Evolutionary conservation across 2,888 invertebrate genomes (phyloP).

Genomic region (Tholera decimalis): DNA sequence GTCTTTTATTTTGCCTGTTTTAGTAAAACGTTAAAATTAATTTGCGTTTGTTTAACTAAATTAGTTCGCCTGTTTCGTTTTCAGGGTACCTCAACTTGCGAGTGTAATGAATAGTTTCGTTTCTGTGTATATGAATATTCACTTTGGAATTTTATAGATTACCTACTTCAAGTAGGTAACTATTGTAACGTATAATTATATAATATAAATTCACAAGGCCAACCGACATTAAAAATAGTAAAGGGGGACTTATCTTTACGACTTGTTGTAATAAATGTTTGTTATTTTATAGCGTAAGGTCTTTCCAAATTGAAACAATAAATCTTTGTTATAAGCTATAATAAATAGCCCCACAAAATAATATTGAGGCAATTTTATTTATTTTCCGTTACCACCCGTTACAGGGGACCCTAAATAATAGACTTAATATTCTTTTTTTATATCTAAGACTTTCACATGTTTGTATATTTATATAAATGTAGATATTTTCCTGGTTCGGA

Average conservation of each 20-base stretch:
- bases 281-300: conserved; percentile 59
- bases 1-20: conserved; percentile 76
- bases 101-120: conserved; percentile 43
- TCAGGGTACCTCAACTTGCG: conserved; percentile 53
- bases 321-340: conserved; percentile 60
- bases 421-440: conserved; percentile 35
- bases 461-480: conserved; percentile 37
- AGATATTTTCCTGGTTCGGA: conserved; percentile 9
- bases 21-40: conserved; percentile 77
- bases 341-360: conserved; percentile 58
- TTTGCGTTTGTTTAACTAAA: conserved; percentile 72
- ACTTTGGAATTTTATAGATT: conserved; percentile 12
- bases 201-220: conserved; percentile 31
- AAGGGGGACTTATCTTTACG: conserved; percentile 56
- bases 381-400: conserved; percentile 45
- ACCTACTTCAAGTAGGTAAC: conserved; percentile 11
- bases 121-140: conserved; percentile 1
- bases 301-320: conserved; percentile 61
- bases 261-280: conserved; percentile 62
- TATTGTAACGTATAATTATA: conserved; percentile 9
- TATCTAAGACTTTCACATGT: conserved; percentile 34
- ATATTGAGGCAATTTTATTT: conserved; percentile 55
- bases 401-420: conserved; percentile 19
- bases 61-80: conserved; percentile 61
- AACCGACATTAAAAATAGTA: conserved; percentile 45